phyloP scores from a whole-genome alignment of 2,888 invertebrate species.

The Zhuqinia jingwanae region DNA sequence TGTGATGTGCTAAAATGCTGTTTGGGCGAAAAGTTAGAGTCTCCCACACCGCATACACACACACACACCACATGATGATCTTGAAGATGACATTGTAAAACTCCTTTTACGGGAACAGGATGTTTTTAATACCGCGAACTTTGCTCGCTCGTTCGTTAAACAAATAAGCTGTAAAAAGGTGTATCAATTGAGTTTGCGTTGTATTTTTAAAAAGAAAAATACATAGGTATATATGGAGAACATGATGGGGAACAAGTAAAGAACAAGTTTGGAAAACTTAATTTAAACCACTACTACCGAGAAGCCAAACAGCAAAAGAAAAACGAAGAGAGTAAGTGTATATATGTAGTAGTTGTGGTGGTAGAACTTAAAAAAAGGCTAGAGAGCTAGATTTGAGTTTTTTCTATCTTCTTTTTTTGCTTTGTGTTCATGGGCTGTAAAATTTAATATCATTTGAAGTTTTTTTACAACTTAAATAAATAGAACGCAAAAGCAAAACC shows the following conservation, averaged over 20 bases:
- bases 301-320: not conserved
- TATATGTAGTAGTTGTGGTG: too few relatives aligned
- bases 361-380: slow-evolving; percentile 1
- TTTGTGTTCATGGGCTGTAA: slow-evolving; percentile 58
- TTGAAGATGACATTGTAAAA: slow-evolving; percentile 45
- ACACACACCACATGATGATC: not conserved
- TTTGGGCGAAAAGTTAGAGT: slow-evolving; percentile 15
- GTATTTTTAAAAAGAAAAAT: slow-evolving; percentile 7
- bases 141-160: slow-evolving; percentile 62
- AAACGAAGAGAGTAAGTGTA: not conserved
- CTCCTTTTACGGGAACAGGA: slow-evolving; percentile 59
- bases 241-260: slow-evolving; percentile 29
- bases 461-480: slow-evolving; percentile 56
- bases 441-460: slow-evolving; percentile 63
- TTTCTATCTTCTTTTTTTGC: too few relatives aligned
- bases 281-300: slow-evolving; percentile 16
- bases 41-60: too few relatives aligned
- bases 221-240: too few relatives aligned
- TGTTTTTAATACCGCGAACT: slow-evolving; percentile 60
- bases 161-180: slow-evolving; percentile 66
- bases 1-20: not conserved
- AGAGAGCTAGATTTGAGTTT: slow-evolving; percentile 4
- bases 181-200: slow-evolving; percentile 63
- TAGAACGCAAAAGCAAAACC: slow-evolving; percentile 49
- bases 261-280: slow-evolving; percentile 62